Conservation (phyloP, 2,888 invertebrate genomes). For the Byasa hedistus region DNA sequence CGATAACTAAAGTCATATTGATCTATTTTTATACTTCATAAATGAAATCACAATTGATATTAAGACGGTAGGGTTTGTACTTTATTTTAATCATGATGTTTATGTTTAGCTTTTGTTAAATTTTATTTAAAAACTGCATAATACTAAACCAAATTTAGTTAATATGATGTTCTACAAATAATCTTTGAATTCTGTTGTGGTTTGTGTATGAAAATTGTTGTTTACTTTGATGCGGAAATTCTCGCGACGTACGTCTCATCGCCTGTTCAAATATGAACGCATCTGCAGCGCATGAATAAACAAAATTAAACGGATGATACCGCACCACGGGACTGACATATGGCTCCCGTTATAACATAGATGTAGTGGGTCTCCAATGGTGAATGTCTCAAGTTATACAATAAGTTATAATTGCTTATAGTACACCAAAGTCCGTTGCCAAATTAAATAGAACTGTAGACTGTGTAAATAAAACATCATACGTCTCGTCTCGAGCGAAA, state of each 20-base stretch:
- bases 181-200: background rate
- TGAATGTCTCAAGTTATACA: background rate
- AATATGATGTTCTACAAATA: background rate
- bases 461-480: no score
- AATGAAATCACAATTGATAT: no score
- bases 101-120: background rate
- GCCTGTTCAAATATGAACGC: conserved; percentile 13
- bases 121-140: background rate
- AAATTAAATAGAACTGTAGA: no score
- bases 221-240: background rate
- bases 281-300: conserved; percentile 18
- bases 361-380: background rate
- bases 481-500: no score
- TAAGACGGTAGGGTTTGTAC: no score
- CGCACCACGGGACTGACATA: conserved; percentile 3
- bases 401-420: no score
- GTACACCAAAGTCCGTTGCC: no score
- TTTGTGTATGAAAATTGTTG: background rate
- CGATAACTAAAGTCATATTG: no score
- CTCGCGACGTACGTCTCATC: background rate
- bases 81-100: no score
- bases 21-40: no score
- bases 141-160: background rate
- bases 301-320: conserved; percentile 18
- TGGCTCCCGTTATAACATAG: conserved; percentile 3